Conservation (phyloP, 2,888 invertebrate genomes). For the Diarsia dahlii region DNA sequence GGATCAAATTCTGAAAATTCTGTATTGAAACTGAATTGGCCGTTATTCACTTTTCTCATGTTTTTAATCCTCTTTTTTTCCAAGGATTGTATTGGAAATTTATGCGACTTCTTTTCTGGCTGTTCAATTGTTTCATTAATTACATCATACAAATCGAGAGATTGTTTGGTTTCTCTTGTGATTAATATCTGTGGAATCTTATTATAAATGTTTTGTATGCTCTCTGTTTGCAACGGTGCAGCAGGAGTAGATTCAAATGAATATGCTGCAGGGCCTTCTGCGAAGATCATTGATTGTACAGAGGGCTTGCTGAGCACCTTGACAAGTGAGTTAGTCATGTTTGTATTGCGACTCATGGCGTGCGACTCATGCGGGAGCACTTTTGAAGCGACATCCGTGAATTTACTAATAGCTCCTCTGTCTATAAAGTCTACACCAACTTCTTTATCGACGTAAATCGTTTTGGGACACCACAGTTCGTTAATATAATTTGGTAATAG, state of each 20-base stretch:
- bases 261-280: conserved; percentile 67
- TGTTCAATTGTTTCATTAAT: conserved; percentile 46
- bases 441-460: conserved; percentile 77
- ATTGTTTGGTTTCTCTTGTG: conserved; percentile 29
- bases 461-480: conserved; percentile 42
- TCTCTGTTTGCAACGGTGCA: conserved; percentile 55
- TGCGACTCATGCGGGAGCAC: conserved; percentile 68
- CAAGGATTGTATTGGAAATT: conserved; percentile 40
- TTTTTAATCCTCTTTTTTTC: conserved; percentile 42
- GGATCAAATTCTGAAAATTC: conserved; percentile 71
- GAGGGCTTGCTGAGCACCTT: conserved; percentile 73
- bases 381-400: conserved; percentile 77
- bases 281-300: conserved; percentile 70
- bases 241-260: conserved; percentile 27
- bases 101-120: conserved; percentile 38
- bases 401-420: conserved; percentile 69
- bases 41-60: conserved; percentile 46
- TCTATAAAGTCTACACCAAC: conserved; percentile 71
- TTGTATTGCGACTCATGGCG: conserved; percentile 68
- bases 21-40: conserved; percentile 46
- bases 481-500: conserved; percentile 26
- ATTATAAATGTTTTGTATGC: conserved; percentile 54
- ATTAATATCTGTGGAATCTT: conserved; percentile 56
- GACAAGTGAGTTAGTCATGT: conserved; percentile 71
- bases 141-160: conserved; percentile 38